Evolutionary conservation across 2,797 vertebrate genomes (phyloP), one percentile per base, ranked within the genome.

Genomic region (Kryptolebias ocellatus): DNA sequence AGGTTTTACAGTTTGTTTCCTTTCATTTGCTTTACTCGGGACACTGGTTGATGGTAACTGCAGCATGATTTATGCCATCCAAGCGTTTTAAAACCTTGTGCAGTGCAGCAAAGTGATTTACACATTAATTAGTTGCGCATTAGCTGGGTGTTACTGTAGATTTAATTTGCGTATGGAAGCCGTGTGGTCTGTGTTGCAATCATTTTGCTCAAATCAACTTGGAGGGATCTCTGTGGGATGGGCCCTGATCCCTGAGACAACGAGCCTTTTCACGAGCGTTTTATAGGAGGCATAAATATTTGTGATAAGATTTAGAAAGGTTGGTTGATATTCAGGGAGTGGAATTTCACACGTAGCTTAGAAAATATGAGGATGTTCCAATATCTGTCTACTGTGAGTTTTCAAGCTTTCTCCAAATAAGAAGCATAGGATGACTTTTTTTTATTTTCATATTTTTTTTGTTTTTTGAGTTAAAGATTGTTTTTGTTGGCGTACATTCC

Each of bases 121-220:
- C 34, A 10, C 39, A 47, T 46, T 59, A 46, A 59, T 65, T 68
- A 65, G 29, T 60, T 64, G 60, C 18, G 61, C 70, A 55, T 67
- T 72, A 61, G 27, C 51, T 60, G 59, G 15, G 20, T 24, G 52
- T 67, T 72, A 59, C 37, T 53, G 44, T 24, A 24, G 60, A 50
- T 81, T 68, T 78, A 66, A 80, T 82, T 66, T 54, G 53, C 15
- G 31, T 37, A 74, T 65, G 80, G 42, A 78, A 79, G 83, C 78
- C 74, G 69, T n/a, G 53, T 18, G 46, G 62, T 53, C 71, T 63
- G 42, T 67, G 76, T 65, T 63, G 80, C 64, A 70, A 78, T 71
- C 46, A 27, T 27, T 53, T 64, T 64, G 64, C 74, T 66, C 49
- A 69, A 77, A 81, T 88, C 86, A 76, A 79, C 71, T 62, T 60